Evolutionary conservation across 2,113 vertebrate genomes (phyloP), one percentile per base, ranked within the genome.

Genomic region (Sceloporus undulatus): DNA sequence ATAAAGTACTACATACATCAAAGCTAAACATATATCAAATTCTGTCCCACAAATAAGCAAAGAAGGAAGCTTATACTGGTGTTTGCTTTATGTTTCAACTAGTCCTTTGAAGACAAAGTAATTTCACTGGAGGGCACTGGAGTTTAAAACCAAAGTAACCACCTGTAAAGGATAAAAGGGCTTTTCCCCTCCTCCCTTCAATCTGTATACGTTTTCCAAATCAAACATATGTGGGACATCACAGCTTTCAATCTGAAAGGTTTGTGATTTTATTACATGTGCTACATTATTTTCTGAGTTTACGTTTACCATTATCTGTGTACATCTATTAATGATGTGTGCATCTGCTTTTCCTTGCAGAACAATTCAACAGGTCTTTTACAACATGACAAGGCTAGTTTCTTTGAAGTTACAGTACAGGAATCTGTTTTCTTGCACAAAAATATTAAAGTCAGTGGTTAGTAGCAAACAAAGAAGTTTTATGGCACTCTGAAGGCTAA

Each of bases 11-110:
- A 59, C 76, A 27, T 0, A 82, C 7, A 87, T 93, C 89, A 94
- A 92, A 94, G 62, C 38, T 40, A 79, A 79, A 68, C 86, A 25
- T 42, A 76, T 48, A 42, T 34, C 62, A 78, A 65, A 78, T 86
- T 23, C 74, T 52, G 66, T 34, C 62, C 19, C 18, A 54, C 62
- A 86, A 84, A 70, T 87, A 23, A 90, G 18, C 70, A 25, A 79
- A 89, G 89, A 52, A 66, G 66, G 90, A 93, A 84, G 48, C 29
- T 80, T 56, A 34, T 90, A 78, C 40, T n/a, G 59, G n/a, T 93
- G 85, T 95, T 91, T 89, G 90, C 70, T 91, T 87, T 91, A 89
- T 81, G 93, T 90, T 77, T 70, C 29, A 66, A 52, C 38, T 87
- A 84, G 29, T 85, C 56, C 76, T 94, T 71, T 91, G 91, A 81